Percentiles rank a stretch among this genome's conserved stretches.
Evolutionary conservation across 30 jellyfish, hydroid and myxozoan genomes (phyloP).

Genomic region (Aurelia aurita complex sp. Pacific): DNA sequence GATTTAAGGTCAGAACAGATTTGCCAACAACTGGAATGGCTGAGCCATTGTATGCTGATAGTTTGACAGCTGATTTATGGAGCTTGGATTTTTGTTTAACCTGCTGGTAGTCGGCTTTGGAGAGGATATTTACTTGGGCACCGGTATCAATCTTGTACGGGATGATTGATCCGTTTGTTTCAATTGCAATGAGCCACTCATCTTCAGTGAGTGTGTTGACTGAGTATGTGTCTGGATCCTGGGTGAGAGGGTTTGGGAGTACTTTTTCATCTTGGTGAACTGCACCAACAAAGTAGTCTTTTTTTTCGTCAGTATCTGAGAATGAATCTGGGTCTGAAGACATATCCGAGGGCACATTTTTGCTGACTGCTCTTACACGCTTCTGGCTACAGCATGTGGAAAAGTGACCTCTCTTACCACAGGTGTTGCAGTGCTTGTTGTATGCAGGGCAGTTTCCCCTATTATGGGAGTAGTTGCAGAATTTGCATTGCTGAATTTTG

Average conservation of each 20-base stretch:
- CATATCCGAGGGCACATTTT: too few species aligned
- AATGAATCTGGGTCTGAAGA: too few species aligned
- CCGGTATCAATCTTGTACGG: too few species aligned
- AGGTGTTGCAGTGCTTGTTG: too few species aligned
- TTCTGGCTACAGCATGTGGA: too few species aligned
- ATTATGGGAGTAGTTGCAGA: constrained; percentile 19
- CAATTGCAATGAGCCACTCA: constrained; percentile 39
- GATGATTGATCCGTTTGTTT: neutral
- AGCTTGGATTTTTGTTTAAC: constrained; percentile 29
- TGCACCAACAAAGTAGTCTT: too few species aligned
- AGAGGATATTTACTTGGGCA: neutral
- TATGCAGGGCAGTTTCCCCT: too few species aligned
- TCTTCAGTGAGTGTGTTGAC: constrained; percentile 34
- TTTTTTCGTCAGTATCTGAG: too few species aligned
- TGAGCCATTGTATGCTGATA: constrained; percentile 44
- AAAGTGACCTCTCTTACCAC: too few species aligned
- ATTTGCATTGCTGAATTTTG: constrained; percentile 26
- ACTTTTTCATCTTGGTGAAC: too few species aligned
- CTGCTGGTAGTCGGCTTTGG: constrained; percentile 28
- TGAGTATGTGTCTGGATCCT: constrained; percentile 13
- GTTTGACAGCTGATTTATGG: constrained; percentile 35
- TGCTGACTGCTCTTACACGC: too few species aligned
- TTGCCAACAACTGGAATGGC: constrained; percentile 6
- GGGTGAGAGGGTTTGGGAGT: constrained; percentile 10
- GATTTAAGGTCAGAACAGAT: too few species aligned